Percentiles rank a stretch among this genome's conserved stretches.
phyloP scores from a whole-genome alignment of 2,113 vertebrate species.

The Excalfactoria chinensis region DNA sequence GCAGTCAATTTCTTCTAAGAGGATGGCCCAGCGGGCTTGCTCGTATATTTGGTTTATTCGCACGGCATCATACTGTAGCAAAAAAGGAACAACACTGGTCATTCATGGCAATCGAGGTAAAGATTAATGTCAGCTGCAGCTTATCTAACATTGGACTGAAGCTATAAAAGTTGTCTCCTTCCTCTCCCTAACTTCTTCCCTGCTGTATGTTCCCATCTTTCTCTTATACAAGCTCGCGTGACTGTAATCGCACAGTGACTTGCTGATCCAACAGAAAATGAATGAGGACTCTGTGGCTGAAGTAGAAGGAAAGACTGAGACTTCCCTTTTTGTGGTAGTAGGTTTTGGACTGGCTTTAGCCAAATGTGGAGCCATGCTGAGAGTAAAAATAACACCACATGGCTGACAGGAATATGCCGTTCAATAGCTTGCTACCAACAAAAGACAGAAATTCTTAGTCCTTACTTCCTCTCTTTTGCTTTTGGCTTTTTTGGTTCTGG shows the following conservation, averaged over 20 bases:
- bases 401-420: background rate
- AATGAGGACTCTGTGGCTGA: background rate
- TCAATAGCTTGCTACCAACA: background rate
- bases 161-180: background rate
- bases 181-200: background rate
- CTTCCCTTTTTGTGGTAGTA: background rate
- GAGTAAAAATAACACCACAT: background rate
- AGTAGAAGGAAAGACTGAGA: background rate
- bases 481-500: background rate
- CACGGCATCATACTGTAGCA: constrained; percentile 89
- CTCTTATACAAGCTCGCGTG: background rate
- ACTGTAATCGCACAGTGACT: background rate
- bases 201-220: background rate
- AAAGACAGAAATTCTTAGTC: background rate
- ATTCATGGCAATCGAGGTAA: background rate
- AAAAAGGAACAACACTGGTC: background rate
- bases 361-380: background rate
- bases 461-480: background rate
- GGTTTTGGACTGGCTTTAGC: background rate
- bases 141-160: background rate
- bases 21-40: constrained; percentile 94
- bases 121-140: background rate
- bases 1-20: constrained; percentile 96
- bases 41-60: constrained; percentile 97
- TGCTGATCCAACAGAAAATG: background rate